phyloP scores from a whole-genome alignment of 2,113 vertebrate species.

The Mungos mungo region DNA sequence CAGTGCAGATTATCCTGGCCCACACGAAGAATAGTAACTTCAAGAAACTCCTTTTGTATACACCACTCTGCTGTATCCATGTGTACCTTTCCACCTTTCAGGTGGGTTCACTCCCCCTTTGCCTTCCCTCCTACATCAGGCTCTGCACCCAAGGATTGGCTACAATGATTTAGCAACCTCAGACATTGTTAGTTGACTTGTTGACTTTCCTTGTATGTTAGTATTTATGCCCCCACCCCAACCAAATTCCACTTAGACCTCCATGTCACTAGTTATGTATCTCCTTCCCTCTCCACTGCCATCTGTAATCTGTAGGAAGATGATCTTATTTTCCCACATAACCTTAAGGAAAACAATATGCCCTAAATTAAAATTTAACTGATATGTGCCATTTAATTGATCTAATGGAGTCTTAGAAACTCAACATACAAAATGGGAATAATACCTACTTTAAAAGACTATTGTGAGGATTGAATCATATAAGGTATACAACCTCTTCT shows the following conservation, averaged over 20 bases:
- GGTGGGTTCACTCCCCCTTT: accelerated
- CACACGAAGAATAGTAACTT: neutral
- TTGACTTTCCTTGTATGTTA: too few species aligned
- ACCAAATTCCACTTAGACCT: neutral
- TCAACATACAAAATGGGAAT: neutral
- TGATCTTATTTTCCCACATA: neutral
- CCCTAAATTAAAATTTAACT: neutral
- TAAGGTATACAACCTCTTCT: neutral
- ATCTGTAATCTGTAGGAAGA: neutral
- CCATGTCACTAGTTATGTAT: neutral
- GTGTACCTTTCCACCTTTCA: neutral
- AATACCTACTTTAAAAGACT: neutral
- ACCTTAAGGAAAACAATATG: neutral
- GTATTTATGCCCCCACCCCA: too few species aligned
- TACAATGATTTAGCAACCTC: neutral
- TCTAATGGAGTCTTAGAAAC: neutral
- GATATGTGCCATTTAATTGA: neutral
- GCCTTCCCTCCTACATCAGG: too few species aligned
- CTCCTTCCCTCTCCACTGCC: accelerated
- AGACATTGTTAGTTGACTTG: accelerated
- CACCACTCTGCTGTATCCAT: neutral
- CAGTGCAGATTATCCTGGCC: accelerated
- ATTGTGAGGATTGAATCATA: neutral
- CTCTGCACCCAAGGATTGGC: neutral
- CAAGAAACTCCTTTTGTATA: neutral